Conservation (phyloP, 2,888 invertebrate genomes). For the Dryobotodes eremita region DNA sequence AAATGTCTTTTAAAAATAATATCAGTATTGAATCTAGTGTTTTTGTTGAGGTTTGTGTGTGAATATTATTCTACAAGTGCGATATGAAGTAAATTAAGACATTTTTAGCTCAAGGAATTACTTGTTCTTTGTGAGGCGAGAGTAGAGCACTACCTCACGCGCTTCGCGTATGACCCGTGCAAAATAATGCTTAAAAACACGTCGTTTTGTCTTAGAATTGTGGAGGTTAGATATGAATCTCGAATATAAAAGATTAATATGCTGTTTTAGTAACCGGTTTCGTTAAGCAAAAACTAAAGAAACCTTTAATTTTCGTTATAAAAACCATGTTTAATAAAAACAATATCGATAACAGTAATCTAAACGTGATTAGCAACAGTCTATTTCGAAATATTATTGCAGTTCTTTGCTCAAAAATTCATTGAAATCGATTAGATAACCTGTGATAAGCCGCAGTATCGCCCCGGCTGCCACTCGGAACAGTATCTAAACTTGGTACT, state of each 20-base stretch:
- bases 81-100: no score
- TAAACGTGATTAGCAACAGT: conserved; percentile 20
- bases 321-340: neutral
- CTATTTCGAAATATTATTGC: conserved; percentile 37
- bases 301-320: conserved; percentile 15
- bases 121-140: no score
- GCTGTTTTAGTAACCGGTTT: neutral
- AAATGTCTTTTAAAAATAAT: no score
- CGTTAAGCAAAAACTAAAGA: neutral
- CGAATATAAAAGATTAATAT: neutral
- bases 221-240: neutral
- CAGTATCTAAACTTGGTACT: conserved; percentile 58
- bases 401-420: conserved; percentile 50
- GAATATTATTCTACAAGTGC: no score
- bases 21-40: no score
- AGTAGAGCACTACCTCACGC: no score
- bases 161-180: no score
- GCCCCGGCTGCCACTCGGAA: conserved; percentile 55
- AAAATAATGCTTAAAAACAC: neutral
- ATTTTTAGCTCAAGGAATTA: no score
- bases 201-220: neutral
- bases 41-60: no score
- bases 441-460: conserved; percentile 67
- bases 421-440: conserved; percentile 76
- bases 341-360: conserved; percentile 16